Evolutionary conservation across 2,888 invertebrate species (phyloP).

Genomic region (Capitulum mitella): DNA sequence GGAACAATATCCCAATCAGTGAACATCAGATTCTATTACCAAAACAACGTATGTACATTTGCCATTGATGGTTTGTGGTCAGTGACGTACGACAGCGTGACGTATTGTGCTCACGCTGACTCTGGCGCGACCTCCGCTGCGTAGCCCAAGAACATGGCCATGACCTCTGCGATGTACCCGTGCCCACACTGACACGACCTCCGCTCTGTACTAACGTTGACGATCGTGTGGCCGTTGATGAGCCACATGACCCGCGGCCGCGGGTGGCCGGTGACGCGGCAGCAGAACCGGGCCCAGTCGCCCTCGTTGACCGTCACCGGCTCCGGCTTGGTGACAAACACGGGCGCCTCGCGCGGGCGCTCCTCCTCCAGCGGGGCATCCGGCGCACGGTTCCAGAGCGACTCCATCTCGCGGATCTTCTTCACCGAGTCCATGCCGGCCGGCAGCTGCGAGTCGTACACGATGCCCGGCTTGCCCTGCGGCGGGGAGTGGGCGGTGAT

Average conservation of each 20-base stretch:
- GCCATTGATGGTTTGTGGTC: too few relatives aligned
- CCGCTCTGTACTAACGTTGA: slow-evolving; percentile 57
- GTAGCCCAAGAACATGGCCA: too few relatives aligned
- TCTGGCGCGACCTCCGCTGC: too few relatives aligned
- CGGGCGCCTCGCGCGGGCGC: slow-evolving; percentile 72
- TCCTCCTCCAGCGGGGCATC: slow-evolving; percentile 67
- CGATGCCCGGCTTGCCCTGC: slow-evolving; percentile 62
- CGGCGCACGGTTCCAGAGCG: slow-evolving; percentile 73
- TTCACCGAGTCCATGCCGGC: slow-evolving; percentile 95
- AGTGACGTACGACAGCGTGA: too few relatives aligned
- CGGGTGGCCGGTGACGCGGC: slow-evolving; percentile 94
- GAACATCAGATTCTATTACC: too few relatives aligned
- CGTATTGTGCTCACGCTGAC: too few relatives aligned
- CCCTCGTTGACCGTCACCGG: slow-evolving; percentile 88
- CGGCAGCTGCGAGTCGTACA: slow-evolving; percentile 90
- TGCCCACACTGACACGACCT: too few relatives aligned
- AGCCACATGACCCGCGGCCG: slow-evolving; percentile 96
- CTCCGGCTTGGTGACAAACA: slow-evolving; percentile 91
- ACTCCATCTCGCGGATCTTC: slow-evolving; percentile 90
- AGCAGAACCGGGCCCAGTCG: slow-evolving; percentile 94
- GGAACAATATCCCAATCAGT: too few relatives aligned
- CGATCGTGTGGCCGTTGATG: slow-evolving; percentile 89
- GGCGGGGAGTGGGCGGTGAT: background rate
- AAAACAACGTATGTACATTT: too few relatives aligned
- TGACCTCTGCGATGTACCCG: too few relatives aligned